Percentiles rank a stretch among this genome's conserved stretches.
Conservation (phyloP, 2,797 vertebrate species). For the Yasuhikotakia modesta region DNA sequence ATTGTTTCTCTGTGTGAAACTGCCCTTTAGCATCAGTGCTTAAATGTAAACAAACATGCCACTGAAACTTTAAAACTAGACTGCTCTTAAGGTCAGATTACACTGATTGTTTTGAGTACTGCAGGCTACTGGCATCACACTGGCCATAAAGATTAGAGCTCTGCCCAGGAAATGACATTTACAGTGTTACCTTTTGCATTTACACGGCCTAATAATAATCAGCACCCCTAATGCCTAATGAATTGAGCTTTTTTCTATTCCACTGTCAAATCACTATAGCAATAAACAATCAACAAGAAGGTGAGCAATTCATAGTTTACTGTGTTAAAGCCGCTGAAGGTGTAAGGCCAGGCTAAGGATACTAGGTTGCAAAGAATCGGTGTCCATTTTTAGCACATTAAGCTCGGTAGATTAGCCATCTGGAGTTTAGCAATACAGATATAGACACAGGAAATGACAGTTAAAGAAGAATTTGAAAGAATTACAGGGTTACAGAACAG, state of each 20-base stretch:
- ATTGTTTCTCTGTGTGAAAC: background rate
- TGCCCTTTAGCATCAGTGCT: background rate
- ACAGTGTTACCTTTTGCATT: too few relatives aligned
- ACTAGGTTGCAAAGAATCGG: constrained; percentile 32
- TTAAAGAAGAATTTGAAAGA: too few relatives aligned
- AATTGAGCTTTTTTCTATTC: too few relatives aligned
- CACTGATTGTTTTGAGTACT: too few relatives aligned
- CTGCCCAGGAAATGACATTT: too few relatives aligned
- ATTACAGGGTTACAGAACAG: too few relatives aligned
- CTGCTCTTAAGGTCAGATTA: too few relatives aligned
- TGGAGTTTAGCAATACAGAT: constrained; percentile 49
- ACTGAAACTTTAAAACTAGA: background rate
- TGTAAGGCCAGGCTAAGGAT: constrained; percentile 7
- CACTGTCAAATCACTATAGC: background rate
- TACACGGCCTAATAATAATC: too few relatives aligned
- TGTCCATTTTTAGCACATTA: constrained; percentile 55
- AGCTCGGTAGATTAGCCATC: constrained; percentile 57
- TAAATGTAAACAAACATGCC: constrained; percentile 5
- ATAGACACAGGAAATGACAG: constrained; percentile 36
- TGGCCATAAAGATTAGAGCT: too few relatives aligned
- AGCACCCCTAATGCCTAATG: too few relatives aligned
- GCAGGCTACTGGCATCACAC: too few relatives aligned
- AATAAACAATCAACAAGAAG: background rate
- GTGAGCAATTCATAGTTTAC: background rate
- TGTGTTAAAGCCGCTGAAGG: background rate